Conservation (phyloP, 2,888 invertebrate genomes). For the Sphaerophoria rueppellii region DNA sequence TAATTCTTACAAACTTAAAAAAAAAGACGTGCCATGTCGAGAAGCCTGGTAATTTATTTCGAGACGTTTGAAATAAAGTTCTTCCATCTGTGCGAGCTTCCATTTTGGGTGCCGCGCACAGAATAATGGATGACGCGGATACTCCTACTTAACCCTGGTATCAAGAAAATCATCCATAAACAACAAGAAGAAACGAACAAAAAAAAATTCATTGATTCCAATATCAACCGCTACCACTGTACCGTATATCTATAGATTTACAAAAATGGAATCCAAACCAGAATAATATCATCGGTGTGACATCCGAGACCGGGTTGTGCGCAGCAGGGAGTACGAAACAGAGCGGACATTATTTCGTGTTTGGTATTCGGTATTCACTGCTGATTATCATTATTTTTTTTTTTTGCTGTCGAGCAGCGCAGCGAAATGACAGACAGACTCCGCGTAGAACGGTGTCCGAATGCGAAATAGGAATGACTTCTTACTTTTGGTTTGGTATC, state of each 20-base stretch:
- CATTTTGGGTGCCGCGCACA: conserved; percentile 70
- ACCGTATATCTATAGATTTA: neutral
- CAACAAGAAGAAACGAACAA: conserved; percentile 38
- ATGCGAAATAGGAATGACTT: conserved; percentile 64
- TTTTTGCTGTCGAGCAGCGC: conserved; percentile 28
- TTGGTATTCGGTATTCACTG: conserved; percentile 55
- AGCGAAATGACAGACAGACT: conserved; percentile 23
- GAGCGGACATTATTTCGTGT: conserved; percentile 33
- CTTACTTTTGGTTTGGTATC: neutral
- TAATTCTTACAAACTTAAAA: neutral
- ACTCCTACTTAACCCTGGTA: conserved; percentile 66
- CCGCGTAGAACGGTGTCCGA: conserved; percentile 57
- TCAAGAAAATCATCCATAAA: conserved; percentile 42
- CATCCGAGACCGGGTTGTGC: conserved; percentile 11
- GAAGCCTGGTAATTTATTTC: conserved; percentile 13
- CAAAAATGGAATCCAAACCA: conserved; percentile 60
- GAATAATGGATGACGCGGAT: conserved; percentile 70
- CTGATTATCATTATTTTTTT: conserved; percentile 36
- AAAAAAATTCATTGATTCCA: conserved; percentile 46
- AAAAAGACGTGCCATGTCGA: conserved; percentile 9
- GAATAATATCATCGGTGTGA: conserved; percentile 25
- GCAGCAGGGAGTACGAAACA: neutral
- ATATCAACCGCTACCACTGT: conserved; percentile 9
- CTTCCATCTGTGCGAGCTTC: conserved; percentile 56
- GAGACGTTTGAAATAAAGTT: conserved; percentile 51